Evolutionary conservation across 2,797 vertebrate species (phyloP).

Genomic region (Knipowitschia caucasica): DNA sequence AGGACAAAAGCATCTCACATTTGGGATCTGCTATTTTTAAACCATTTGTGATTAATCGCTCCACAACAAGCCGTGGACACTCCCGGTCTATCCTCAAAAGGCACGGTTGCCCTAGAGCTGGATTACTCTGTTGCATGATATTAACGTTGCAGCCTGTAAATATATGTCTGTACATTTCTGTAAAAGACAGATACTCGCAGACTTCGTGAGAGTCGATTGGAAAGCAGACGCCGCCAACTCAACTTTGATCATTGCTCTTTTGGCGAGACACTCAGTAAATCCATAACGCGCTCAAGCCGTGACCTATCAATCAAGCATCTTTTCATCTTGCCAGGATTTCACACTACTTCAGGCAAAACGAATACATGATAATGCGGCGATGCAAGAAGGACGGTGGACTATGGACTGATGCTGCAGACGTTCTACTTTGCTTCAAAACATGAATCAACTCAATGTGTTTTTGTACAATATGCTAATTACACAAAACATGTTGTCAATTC

Average conservation of each 20-base stretch:
- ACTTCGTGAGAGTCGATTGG: slow-evolving; percentile 14
- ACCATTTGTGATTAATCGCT: background rate
- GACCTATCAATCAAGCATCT: background rate
- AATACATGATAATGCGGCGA: background rate
- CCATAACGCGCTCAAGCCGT: background rate
- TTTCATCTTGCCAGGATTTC: background rate
- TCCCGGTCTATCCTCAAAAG: background rate
- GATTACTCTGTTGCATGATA: background rate
- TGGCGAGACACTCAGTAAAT: background rate
- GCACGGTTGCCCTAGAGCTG: background rate
- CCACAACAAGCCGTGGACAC: background rate
- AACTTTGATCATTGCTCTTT: slow-evolving; percentile 5
- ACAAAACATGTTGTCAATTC: background rate
- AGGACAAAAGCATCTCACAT: background rate
- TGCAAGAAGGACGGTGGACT: background rate
- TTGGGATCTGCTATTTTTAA: slow-evolving; percentile 8
- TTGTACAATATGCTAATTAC: too few species aligned
- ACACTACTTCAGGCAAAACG: background rate
- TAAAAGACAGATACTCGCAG: slow-evolving; percentile 21
- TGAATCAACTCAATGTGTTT: background rate
- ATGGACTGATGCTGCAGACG: background rate
- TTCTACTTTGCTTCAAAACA: background rate
- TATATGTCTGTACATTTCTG: slow-evolving; percentile 12
- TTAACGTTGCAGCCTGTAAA: background rate
- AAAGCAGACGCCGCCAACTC: background rate